These are phyloP conservation scores for Eupithecia pulchellata DNA, from an alignment of 2,888 invertebrate genomes.

Conservation along the genomic window DNA sequence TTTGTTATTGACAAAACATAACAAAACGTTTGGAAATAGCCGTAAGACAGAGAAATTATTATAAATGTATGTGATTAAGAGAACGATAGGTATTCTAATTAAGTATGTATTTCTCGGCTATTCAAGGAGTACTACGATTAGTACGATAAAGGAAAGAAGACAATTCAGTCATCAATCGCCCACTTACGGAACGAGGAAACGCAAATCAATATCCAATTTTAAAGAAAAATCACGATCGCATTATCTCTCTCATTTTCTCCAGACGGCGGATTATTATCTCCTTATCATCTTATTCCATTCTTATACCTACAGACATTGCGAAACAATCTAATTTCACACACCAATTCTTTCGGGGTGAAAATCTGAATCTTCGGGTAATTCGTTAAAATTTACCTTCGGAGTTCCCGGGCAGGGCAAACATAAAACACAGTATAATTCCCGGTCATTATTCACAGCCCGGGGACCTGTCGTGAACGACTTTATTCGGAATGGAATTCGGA, in stretches of 20 bases:
- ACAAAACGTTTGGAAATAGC: not conserved
- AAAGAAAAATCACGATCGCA: constrained; percentile 9
- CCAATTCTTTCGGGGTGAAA: constrained; percentile 62
- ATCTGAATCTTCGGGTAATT: constrained; percentile 68
- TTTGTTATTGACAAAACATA: not conserved
- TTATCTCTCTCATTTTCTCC: constrained; percentile 25
- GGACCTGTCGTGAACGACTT: constrained; percentile 64
- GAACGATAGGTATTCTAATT: not conserved
- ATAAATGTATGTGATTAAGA: not conserved
- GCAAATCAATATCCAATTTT: constrained; percentile 20
- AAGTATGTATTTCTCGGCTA: not conserved
- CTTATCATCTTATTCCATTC: constrained; percentile 28
- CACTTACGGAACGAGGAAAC: constrained; percentile 10
- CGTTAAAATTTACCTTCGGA: constrained; percentile 62
- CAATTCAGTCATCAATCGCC: constrained; percentile 4
- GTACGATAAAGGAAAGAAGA: not conserved
- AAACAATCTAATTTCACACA: constrained; percentile 72
- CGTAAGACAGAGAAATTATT: not conserved
- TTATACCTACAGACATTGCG: constrained; percentile 46
- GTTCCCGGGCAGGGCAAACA: constrained; percentile 52
- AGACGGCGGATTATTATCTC: constrained; percentile 21
- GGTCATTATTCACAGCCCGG: constrained; percentile 72
- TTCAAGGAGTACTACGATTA: not conserved
- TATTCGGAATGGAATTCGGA: constrained; percentile 67
- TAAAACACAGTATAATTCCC: constrained; percentile 74